phyloP scores from a whole-genome alignment of 2,113 vertebrate genomes.

The Desmodus rotundus region DNA sequence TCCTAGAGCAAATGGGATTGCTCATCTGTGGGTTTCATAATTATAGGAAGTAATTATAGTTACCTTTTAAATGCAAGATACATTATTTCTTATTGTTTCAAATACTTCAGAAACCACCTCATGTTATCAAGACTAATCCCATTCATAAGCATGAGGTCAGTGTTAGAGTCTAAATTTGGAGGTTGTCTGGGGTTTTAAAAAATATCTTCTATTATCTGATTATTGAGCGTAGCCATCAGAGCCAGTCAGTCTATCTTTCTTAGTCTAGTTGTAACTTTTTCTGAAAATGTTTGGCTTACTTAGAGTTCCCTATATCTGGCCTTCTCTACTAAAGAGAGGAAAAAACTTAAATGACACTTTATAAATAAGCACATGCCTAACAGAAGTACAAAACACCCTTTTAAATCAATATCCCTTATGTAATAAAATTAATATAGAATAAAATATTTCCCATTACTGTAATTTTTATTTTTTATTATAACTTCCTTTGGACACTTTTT shows the following conservation, averaged over 20 bases:
- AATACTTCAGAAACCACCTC: neutral
- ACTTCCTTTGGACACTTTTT: neutral
- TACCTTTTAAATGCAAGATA: neutral
- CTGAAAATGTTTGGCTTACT: neutral
- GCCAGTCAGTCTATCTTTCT: neutral
- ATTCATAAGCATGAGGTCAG: neutral
- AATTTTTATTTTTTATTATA: neutral
- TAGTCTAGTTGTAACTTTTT: neutral
- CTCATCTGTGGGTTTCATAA: neutral
- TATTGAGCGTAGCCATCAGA: neutral
- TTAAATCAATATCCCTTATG: neutral
- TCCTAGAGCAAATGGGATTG: neutral
- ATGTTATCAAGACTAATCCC: neutral
- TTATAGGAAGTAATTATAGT: neutral
- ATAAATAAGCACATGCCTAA: neutral
- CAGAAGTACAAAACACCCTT: neutral
- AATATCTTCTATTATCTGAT: neutral
- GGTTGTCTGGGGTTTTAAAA: neutral
- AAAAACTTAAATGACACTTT: neutral
- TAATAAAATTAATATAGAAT: slow-evolving; percentile 4
- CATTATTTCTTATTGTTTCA: neutral
- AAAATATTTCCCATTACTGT: neutral
- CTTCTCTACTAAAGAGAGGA: neutral
- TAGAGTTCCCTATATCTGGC: neutral
- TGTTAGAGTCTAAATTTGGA: neutral